Conservation (phyloP, 2,797 vertebrate genomes). For the Presbytis comata region DNA sequence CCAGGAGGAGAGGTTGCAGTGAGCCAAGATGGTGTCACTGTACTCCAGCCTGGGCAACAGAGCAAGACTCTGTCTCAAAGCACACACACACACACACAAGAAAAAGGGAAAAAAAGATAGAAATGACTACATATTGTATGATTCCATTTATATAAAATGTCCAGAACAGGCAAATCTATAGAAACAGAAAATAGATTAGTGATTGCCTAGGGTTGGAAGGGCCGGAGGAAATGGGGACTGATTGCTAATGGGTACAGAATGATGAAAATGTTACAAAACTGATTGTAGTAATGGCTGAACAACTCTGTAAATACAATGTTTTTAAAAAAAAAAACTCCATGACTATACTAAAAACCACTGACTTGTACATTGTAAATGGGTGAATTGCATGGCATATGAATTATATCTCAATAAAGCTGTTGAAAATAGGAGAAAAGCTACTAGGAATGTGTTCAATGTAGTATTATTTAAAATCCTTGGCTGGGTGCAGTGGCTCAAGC, state of each 20-base stretch:
- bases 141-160: neutral
- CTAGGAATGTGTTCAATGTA: neutral
- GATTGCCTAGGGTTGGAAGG: neutral
- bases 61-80: neutral
- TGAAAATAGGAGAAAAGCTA: neutral
- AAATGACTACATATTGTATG: neutral
- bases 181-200: neutral
- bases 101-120: neutral
- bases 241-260: neutral
- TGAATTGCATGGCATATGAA: neutral
- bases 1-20: no score
- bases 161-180: neutral
- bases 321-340: neutral
- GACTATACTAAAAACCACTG: neutral
- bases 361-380: neutral
- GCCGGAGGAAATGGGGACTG: neutral
- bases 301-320: neutral
- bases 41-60: neutral
- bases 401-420: slow-evolving; percentile 8
- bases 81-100: neutral
- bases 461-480: neutral
- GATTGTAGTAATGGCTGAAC: neutral
- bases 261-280: neutral
- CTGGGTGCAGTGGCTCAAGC: neutral
- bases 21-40: neutral